Percentiles rank a stretch among this genome's conserved stretches.
phyloP scores from a whole-genome alignment of 1,140 invertebrate species.

The Brachionus sp. region DNA sequence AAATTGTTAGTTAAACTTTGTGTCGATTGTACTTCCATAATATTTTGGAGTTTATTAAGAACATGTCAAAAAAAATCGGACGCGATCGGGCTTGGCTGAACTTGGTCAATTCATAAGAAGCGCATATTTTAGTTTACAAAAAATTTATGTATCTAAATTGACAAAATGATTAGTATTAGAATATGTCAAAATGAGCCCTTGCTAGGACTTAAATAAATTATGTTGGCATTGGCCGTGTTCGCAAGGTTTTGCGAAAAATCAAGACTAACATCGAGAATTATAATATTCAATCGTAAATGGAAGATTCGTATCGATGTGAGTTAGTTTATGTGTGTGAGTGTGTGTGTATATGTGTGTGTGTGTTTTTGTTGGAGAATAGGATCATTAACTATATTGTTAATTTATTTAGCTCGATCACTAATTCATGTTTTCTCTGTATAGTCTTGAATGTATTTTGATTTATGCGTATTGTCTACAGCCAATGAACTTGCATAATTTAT shows the following conservation, averaged over 20 bases:
- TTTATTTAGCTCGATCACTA: not conserved
- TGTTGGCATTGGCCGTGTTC: not conserved
- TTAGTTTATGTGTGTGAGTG: not conserved
- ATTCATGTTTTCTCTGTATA: not conserved
- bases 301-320: slow-evolving; percentile 20
- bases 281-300: slow-evolving; percentile 4
- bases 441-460: not conserved
- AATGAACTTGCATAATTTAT: slow-evolving; percentile 32
- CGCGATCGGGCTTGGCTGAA: not conserved
- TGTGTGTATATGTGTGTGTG: not conserved
- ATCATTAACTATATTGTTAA: slow-evolving; percentile 1
- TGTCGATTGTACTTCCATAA: slow-evolving; percentile 40
- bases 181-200: not conserved
- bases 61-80: not conserved
- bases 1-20: slow-evolving; percentile 30
- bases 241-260: not conserved
- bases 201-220: not conserved
- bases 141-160: not conserved
- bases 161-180: not conserved
- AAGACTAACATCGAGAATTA: slow-evolving; percentile 5
- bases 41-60: slow-evolving; percentile 26
- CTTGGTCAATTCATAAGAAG: slow-evolving; percentile 1
- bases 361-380: slow-evolving; percentile 29
- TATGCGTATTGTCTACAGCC: not conserved
- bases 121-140: slow-evolving; percentile 2